Base-by-base conservation (phyloP, 2,797 vertebrate species). In the Lerista edwardsae region DNA sequence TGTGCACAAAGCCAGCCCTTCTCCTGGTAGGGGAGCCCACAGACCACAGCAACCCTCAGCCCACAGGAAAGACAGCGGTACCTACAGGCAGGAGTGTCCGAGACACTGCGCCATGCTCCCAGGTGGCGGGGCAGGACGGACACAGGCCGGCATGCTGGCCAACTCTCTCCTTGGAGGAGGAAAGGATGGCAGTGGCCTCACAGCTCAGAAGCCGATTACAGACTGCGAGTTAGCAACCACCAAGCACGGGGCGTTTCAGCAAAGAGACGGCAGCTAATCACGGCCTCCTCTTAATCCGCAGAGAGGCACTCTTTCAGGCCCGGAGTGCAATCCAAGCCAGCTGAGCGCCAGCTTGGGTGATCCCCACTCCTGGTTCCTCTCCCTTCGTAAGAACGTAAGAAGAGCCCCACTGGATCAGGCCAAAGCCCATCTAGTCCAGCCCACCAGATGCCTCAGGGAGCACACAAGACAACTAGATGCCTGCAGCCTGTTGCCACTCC, bases 211-310 rank as follows among this genome's bases (percentile, higher is more conserved):
- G 14, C 89, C 0, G 72, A 79, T 91, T 91, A 84, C 5, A 25
- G 79, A 80, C 82, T 44, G 88, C 8, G 55, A 80, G 87, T 89
- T 91, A 91, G 89, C 87, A 73, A 86, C 36, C 59, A 75, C 80
- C 0, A 47, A 92, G 85, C 87, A 1, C 29, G 17, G 21, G 0
- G 0, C 0, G 2, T 88, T 36, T 0, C 0, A 59, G 64, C 1
- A 2, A 82, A 34, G 65, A 68, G 79, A 88, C 73, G 71, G 69
- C 41, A 47, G 77, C 29, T 95, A 94, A 95, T 92, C 93, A 67
- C 67, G 65, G 88, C 86, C 9, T 84, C 9, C 78, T 79, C 72
- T 86, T 94, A 90, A 93, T 85, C 89, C 80, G 4, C 57, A 0
- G 71, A 1, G 12, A 11, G 68, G 86, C 90, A 59, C 88, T 86